Evolutionary conservation across 2,888 invertebrate species (phyloP), one percentile per base, ranked within the genome.

Genomic region (Elgonia sp.): DNA sequence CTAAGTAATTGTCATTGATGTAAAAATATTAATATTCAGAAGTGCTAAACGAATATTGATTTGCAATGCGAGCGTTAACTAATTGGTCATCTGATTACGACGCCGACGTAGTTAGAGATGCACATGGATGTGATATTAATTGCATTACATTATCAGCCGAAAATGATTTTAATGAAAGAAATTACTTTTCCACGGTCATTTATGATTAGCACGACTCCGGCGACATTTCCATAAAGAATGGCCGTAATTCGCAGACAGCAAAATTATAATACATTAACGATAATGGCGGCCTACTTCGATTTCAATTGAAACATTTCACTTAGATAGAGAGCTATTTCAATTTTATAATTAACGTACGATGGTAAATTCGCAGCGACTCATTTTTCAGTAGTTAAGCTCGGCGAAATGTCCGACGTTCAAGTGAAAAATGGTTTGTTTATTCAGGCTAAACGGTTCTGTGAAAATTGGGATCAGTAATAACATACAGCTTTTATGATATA

Each of bases 311-410:
- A 86, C 62, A 80, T 80, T 86, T 80, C 79, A 86, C 75, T 81
- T 81, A 86, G 65, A 46, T 53, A 75, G 62, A 86, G 39, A 75
- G 80, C 63, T 72, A 39, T 57, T 81, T 77, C 76, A 81, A 86
- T 86, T 76, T 81, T 63, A 76, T 81, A 86, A 86, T 86, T 82
- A 86, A 77, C 57, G 81, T 42, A 67, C 53, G 57, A 16, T 16
- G 60, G n/a, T 55, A 72, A 86, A 82, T 76, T 76, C 29, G 10
- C 63, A 72, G 53, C 18, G 21, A 77, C 29, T 77, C 72, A 82
- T 86, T 82, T 86, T 82, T 81, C 77, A 86, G 86, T 86, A 86
- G 86, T 86, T 82, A 40, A 72, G 55, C 81, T 86, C 77, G 57
- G 46, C 29, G 70, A 70, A 77, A 55, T 29, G 86, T 82, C 86